These are phyloP conservation scores for Thecophora atra DNA, from an alignment of 2,888 invertebrate genomes.

Conservation along the genomic window DNA sequence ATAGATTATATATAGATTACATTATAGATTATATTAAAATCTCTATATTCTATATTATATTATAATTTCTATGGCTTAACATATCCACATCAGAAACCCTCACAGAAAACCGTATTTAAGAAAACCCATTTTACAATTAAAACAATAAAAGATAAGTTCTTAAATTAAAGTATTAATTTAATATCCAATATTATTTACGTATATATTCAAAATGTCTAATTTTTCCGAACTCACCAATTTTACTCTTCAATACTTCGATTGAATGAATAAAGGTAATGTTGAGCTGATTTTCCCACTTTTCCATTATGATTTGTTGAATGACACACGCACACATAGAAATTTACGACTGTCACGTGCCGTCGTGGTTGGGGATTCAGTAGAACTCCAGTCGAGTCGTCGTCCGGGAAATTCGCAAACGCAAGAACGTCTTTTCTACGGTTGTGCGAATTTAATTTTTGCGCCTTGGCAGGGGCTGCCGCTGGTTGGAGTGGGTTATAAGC, in stretches of 20 bases:
- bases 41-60: too few species aligned
- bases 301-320: background rate
- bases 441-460: conserved; percentile 36
- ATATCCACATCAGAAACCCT: too few species aligned
- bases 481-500: background rate
- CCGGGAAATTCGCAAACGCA: conserved; percentile 26
- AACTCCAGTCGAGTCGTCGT: background rate
- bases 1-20: too few species aligned
- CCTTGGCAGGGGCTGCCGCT: background rate
- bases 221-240: conserved; percentile 18
- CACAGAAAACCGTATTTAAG: too few species aligned
- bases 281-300: conserved; percentile 1
- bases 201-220: background rate
- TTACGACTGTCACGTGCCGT: conserved; percentile 24
- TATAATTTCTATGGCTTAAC: too few species aligned
- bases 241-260: conserved; percentile 33
- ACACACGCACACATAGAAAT: background rate
- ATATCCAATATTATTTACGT: too few species aligned
- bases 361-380: background rate
- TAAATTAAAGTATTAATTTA: too few species aligned
- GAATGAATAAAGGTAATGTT: conserved; percentile 5
- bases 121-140: too few species aligned
- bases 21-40: too few species aligned
- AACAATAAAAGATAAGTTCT: too few species aligned
- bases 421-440: conserved; percentile 13